phyloP scores from a whole-genome alignment of 2,888 invertebrate genomes.

The Spodoptera picta region DNA sequence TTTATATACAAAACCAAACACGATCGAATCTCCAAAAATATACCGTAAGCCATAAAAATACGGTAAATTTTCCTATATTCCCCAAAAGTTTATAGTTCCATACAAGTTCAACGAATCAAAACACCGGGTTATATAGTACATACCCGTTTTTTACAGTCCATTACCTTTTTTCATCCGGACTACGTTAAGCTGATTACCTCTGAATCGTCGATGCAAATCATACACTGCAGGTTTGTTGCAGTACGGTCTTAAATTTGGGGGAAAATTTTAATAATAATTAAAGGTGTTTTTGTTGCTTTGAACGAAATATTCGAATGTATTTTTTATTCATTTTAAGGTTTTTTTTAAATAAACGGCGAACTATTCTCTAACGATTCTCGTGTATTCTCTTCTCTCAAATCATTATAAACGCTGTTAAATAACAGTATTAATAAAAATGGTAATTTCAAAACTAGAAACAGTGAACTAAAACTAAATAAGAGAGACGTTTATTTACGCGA shows the following conservation, averaged over 20 bases:
- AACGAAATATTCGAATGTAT: too few relatives aligned
- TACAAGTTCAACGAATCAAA: conserved; percentile 37
- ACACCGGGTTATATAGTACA: conserved; percentile 29
- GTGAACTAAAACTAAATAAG: too few relatives aligned
- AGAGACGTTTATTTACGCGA: too few relatives aligned
- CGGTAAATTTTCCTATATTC: conserved; percentile 17
- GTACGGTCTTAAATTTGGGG: conserved; percentile 46
- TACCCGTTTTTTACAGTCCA: conserved; percentile 73
- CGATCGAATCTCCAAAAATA: conserved; percentile 2
- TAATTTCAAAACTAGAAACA: too few relatives aligned
- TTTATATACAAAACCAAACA: background rate
- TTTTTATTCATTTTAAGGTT: too few relatives aligned
- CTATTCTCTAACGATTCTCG: too few relatives aligned
- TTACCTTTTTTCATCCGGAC: conserved; percentile 77
- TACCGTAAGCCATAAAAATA: background rate
- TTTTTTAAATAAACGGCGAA: too few relatives aligned
- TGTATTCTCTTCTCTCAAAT: too few relatives aligned
- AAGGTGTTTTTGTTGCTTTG: background rate
- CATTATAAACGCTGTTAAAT: too few relatives aligned
- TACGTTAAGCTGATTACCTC: conserved; percentile 79
- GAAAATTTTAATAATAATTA: conserved; percentile 41
- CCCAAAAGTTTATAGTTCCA: conserved; percentile 38
- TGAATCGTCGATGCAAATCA: conserved; percentile 71
- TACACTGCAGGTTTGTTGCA: conserved; percentile 57
- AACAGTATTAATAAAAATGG: too few relatives aligned